A percentile compares a stretch with the other conserved stretches of the same genome.
These are phyloP conservation scores for Gari tellinella DNA, from an alignment of 2,888 invertebrate genomes.

Conservation along the genomic window DNA sequence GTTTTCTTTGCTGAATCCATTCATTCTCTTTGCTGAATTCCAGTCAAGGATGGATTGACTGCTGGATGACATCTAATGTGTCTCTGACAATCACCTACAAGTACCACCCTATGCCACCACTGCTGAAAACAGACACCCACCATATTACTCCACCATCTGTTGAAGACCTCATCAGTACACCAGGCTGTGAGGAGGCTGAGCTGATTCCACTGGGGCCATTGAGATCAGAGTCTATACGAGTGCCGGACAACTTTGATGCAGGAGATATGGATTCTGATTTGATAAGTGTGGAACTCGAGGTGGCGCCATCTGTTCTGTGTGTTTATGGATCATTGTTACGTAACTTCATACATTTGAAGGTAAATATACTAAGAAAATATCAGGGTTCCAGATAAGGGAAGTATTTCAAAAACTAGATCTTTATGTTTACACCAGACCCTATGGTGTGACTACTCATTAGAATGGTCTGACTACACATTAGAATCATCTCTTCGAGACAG, in stretches of 20 bases:
- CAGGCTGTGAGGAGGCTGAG: constrained; percentile 93
- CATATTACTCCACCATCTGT: constrained; percentile 87
- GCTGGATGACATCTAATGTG: constrained; percentile 97
- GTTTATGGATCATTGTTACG: constrained; percentile 96
- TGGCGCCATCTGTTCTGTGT: constrained; percentile 95
- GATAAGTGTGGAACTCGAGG: constrained; percentile 96
- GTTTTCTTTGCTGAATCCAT: too few relatives aligned
- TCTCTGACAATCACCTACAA: constrained; percentile 95
- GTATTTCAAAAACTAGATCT: too few relatives aligned
- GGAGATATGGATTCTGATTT: constrained; percentile 93
- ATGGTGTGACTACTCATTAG: too few relatives aligned
- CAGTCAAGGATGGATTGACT: constrained; percentile 94
- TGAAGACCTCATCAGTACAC: constrained; percentile 44
- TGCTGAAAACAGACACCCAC: constrained; percentile 93
- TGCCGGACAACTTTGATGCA: constrained; percentile 91
- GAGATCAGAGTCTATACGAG: constrained; percentile 51
- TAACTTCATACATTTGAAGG: constrained; percentile 94
- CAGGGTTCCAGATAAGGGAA: too few relatives aligned
- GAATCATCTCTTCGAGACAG: too few relatives aligned
- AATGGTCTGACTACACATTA: too few relatives aligned
- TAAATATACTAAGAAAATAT: constrained; percentile 79
- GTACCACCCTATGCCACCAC: constrained; percentile 96
- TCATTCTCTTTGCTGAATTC: too few relatives aligned
- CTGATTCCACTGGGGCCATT: constrained; percentile 95
- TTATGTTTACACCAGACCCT: too few relatives aligned